These are phyloP conservation scores for Lasioglossum calceatum DNA, from an alignment of 2,888 invertebrate genomes.

Conservation along the genomic window DNA sequence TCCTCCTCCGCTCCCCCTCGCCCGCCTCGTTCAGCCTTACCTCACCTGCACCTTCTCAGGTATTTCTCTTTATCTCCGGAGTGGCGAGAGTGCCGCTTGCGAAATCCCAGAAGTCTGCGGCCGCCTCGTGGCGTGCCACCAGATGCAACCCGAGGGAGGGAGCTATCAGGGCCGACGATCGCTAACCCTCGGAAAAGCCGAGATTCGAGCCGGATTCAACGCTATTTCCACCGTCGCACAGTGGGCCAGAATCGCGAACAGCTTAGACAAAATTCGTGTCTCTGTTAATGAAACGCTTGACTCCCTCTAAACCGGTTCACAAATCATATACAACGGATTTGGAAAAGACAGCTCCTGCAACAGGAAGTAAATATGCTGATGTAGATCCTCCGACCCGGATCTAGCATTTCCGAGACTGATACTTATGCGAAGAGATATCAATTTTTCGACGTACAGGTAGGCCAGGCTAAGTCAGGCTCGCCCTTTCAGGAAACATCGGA, in stretches of 20 bases:
- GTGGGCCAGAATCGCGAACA: background rate
- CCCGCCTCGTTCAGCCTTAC: slow-evolving; percentile 73
- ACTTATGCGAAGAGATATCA: background rate
- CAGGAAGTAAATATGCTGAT: background rate
- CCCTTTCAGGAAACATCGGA: background rate
- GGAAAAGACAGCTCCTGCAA: background rate
- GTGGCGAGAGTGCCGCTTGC: slow-evolving; percentile 76
- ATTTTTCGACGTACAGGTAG: background rate
- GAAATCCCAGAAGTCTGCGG: slow-evolving; percentile 75
- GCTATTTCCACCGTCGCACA: background rate
- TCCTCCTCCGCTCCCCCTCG: slow-evolving; percentile 67
- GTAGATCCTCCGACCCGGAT: background rate
- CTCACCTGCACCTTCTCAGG: slow-evolving; percentile 80
- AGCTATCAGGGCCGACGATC: slow-evolving; percentile 50
- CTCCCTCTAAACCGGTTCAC: background rate
- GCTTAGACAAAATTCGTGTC: background rate
- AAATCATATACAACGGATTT: no score
- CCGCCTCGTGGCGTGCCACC: slow-evolving; percentile 54
- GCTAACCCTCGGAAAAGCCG: slow-evolving; percentile 53
- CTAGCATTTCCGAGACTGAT: background rate
- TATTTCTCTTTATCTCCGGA: slow-evolving; percentile 78
- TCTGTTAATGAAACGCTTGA: background rate
- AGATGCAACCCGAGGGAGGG: slow-evolving; percentile 34
- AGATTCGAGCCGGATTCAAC: slow-evolving; percentile 22
- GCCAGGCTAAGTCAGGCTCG: no score